These are phyloP conservation scores for Parapsyche elsis DNA, from an alignment of 1,140 invertebrate genomes.

Conservation along the genomic window DNA sequence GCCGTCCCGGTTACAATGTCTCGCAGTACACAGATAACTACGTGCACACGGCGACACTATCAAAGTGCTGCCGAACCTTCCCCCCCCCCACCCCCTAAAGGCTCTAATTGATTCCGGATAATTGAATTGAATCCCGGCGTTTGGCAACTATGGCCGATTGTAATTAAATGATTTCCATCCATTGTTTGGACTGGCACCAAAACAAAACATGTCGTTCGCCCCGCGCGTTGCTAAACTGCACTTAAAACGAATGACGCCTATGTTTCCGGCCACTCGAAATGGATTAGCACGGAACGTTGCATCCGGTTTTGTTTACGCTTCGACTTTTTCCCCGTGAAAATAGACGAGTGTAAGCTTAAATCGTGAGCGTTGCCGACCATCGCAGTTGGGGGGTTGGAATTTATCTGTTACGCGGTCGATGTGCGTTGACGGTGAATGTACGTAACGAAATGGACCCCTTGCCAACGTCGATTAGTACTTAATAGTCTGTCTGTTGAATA, in stretches of 20 bases:
- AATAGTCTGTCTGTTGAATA: too few relatives aligned
- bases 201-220: slow-evolving; percentile 44
- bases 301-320: not conserved
- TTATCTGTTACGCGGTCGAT: too few relatives aligned
- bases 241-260: slow-evolving; percentile 22
- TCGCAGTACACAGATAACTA: not conserved
- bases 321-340: not conserved
- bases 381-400: too few relatives aligned
- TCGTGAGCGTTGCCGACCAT: too few relatives aligned
- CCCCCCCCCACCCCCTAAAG: not conserved
- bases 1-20: slow-evolving; percentile 20
- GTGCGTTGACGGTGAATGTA: too few relatives aligned
- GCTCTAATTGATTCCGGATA: slow-evolving; percentile 55
- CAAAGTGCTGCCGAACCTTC: slow-evolving; percentile 39
- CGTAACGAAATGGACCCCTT: too few relatives aligned
- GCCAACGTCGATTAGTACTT: too few relatives aligned
- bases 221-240: not conserved
- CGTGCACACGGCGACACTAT: slow-evolving; percentile 41
- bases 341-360: too few relatives aligned
- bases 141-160: slow-evolving; percentile 52
- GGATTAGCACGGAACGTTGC: not conserved
- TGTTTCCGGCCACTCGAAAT: slow-evolving; percentile 12
- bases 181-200: slow-evolving; percentile 48
- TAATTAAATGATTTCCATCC: slow-evolving; percentile 57
- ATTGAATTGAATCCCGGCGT: slow-evolving; percentile 56